Base-by-base conservation (phyloP, 2,888 invertebrate species). In the Resseliella maxima region DNA sequence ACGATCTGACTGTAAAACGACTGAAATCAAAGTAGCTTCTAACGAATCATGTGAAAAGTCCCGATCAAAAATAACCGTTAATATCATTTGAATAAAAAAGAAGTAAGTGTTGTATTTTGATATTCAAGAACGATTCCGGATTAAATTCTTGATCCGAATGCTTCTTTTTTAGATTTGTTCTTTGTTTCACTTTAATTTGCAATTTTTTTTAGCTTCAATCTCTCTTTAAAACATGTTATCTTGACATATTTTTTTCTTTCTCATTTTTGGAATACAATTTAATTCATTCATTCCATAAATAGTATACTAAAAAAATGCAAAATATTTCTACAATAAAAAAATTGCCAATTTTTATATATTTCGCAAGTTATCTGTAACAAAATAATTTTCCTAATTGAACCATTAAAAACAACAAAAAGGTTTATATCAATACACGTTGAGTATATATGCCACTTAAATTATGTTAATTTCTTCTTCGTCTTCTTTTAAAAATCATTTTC, bases 401-500 rank as follows among this genome's bases (percentile, higher is more conserved):
- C 41, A 12, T 41, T 8, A 41, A 41, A 41, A 12, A 41, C 6
- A 8, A 12, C 41, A 5, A 41, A n/a, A n/a, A n/a, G n/a, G 12
- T 45, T 45, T 12, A 10, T 45, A 45, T 45, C 12, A 5, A 45
- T 45, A 45, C 45, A 45, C 45, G n/a, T n/a, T 12, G 45, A 5
- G 45, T 50, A 50, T 18, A 2, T 50, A 50, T 50, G 41, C 15
- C 46, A 50, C 72, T 15, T 31, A 15, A 31, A 72, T 31, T n/a
- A 72, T 72, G 35, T 72, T 31, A 72, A 72, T 31, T 72, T 72
- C 72, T 72, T 59, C 24, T 24, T 59, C n/a, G 38, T 27, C 6
- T 59, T n/a, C 24, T 50, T 81, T 81, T n/a, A 8, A 12, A 83
- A 38, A n/a, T 5, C 38, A 81, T 18, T 81, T 81, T 81, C 36